Evolutionary conservation across 2,113 vertebrate genomes (phyloP).

Genomic region (Myotis davidii): DNA sequence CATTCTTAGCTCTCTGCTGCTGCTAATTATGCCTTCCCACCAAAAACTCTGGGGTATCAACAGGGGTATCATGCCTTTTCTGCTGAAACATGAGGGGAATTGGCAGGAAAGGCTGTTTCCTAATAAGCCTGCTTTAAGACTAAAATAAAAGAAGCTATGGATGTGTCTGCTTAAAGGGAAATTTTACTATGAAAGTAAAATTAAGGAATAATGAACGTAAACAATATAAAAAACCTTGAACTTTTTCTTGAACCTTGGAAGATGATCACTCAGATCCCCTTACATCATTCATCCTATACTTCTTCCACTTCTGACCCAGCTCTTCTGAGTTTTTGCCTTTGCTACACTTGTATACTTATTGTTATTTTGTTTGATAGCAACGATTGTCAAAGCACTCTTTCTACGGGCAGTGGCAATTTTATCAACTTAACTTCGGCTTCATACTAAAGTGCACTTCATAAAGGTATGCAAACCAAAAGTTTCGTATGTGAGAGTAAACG

Average conservation of each 20-base stretch:
- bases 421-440: conserved; percentile 17
- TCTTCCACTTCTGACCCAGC: neutral
- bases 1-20: neutral
- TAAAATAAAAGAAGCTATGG: neutral
- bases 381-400: neutral
- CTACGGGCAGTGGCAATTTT: neutral
- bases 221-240: neutral
- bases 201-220: neutral
- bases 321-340: neutral
- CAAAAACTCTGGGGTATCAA: neutral
- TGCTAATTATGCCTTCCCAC: neutral
- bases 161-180: neutral
- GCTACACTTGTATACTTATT: neutral
- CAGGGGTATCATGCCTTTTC: neutral
- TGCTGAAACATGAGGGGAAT: neutral
- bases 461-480: neutral
- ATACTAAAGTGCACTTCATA: neutral
- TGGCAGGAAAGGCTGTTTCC: neutral
- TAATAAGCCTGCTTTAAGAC: neutral
- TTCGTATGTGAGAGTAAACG: neutral
- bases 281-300: neutral
- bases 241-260: neutral
- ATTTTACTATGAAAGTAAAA: neutral
- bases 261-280: neutral
- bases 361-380: neutral